Conservation (phyloP, 2,888 invertebrate genomes). For the Herminia tarsipennalis region DNA sequence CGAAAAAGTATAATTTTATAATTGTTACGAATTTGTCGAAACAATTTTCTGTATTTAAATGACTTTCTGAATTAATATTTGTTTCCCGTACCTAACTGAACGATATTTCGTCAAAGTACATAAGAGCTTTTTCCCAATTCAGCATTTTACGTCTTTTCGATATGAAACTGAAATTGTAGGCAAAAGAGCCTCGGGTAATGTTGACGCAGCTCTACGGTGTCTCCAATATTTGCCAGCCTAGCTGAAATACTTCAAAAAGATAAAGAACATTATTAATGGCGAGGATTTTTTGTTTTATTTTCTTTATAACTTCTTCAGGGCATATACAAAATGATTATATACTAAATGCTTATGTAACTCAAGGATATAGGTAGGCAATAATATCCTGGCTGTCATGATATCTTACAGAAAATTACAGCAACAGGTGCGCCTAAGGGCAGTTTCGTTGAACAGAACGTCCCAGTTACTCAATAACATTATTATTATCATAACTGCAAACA, state of each 20-base stretch:
- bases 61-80: slow-evolving; percentile 7
- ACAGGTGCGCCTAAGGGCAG: background rate
- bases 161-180: slow-evolving; percentile 12
- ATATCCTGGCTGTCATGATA: background rate
- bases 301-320: no score
- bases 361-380: no score
- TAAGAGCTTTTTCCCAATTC: slow-evolving; percentile 1
- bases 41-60: background rate
- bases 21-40: slow-evolving; percentile 5
- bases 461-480: background rate
- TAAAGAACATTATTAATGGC: slow-evolving; percentile 11
- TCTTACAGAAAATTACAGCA: background rate
- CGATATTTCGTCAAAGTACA: slow-evolving; percentile 9
- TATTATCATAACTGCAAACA: background rate
- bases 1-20: no score
- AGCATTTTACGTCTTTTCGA: slow-evolving; percentile 15
- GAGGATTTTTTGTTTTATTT: background rate
- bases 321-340: no score
- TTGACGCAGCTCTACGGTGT: slow-evolving; percentile 17
- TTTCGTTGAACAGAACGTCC: background rate
- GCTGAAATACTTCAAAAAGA: slow-evolving; percentile 13
- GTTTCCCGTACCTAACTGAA: background rate
- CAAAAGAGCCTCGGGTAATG: slow-evolving; percentile 19
- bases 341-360: no score
- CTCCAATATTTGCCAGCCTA: slow-evolving; percentile 22